Evolutionary conservation across 37 sponge, comb jelly and placozoan genomes (phyloP), one percentile per base, ranked within the genome.

Genomic region (Oopsacas minuta): DNA sequence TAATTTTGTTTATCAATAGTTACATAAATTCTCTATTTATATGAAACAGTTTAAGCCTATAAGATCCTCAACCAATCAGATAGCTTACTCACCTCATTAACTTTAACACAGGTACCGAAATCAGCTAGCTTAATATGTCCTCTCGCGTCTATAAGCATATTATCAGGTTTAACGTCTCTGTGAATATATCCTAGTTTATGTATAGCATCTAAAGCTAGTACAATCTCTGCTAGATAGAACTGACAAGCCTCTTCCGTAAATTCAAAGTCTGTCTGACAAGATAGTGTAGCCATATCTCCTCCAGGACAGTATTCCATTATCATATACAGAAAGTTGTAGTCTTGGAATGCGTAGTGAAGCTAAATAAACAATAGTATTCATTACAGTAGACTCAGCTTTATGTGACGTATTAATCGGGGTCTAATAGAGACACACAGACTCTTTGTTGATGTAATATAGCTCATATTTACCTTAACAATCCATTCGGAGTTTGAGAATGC

Each of bases 301-400:
- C 99, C 99, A 84, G 92, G 94, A 92, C 95, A 93, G 86, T 89
- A 97, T 53, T 97, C 99, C 99, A 97, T 97, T n/a, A 92, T 92
- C 95, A 97, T 95, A 85, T 95, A 97, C n/a, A 97, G 87, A 52
- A 88, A 89, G 81, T 84, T 82, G 81, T 82, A 36, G 69, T 97
- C 95, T 84, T 97, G 99, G 85, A 97, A 95, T 38, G 99, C 94
- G 88, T 89, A 97, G 86, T 93, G 87, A 34, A 97, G 88, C 89
- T 92, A 51, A 39, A 86, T 5, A 1, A 42, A 86, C 37, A 52
- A n/a, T 46, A 85, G 36, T 8, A 28, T 32, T 30, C 0, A 42
- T 35, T 39, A 49, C 85, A 84, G 52, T 46, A 12, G 51, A 46
- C 51, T 46, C 51, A 12, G 51, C 51, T 46, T 46, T 22, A 46